Base-by-base conservation (phyloP, 2,113 vertebrate genomes). In the Manacus vitellinus region DNA sequence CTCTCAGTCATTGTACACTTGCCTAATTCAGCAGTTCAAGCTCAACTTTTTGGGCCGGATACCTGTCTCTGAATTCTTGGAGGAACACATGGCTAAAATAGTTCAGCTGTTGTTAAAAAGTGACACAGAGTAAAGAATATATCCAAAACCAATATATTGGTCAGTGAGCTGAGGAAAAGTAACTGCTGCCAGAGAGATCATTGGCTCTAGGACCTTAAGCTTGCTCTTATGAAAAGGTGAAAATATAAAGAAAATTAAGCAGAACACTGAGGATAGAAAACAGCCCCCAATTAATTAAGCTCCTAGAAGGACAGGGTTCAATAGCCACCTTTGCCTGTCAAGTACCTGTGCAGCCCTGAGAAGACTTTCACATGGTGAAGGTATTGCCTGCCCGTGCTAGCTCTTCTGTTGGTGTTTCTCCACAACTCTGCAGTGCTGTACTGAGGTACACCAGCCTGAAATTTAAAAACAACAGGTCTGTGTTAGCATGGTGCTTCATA, bases 371-470 rank as follows among this genome's bases (percentile, higher is more conserved):
- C 5, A 19, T 1, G 4, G 21, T 14, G 41, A 33, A 33, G 27
- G 9, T 46, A 19, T 37, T 14, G 51, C 20, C 28, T 61, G 44
- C 4, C 17, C 0, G 0, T 79, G 22, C 8, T 68, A 49, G 18
- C 2, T 33, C 16, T 24, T 62, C 23, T 8, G 6, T 8, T 37
- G 16, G 30, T 23, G 19, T 55, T 80, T 68, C 63, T 80, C 33
- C 55, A 14, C 30, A 68, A 3, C 23, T 3, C 0, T 22, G 56
- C n/a, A 35, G 43, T 35, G 27, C 31, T 67, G 17, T 37, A 54
- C 46, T 35, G 56, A 10, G 10, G 5, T 22, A 15, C 21, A 8
- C 12, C 23, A 31, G 9, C 44, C 49, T 55, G 24, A 73, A 4
- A 27, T 72, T 47, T 41, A 25, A 54, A 82, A 62, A 23, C 25